These are phyloP conservation scores for Agriopis leucophaearia DNA, from an alignment of 2,888 invertebrate species.

Conservation along the genomic window DNA sequence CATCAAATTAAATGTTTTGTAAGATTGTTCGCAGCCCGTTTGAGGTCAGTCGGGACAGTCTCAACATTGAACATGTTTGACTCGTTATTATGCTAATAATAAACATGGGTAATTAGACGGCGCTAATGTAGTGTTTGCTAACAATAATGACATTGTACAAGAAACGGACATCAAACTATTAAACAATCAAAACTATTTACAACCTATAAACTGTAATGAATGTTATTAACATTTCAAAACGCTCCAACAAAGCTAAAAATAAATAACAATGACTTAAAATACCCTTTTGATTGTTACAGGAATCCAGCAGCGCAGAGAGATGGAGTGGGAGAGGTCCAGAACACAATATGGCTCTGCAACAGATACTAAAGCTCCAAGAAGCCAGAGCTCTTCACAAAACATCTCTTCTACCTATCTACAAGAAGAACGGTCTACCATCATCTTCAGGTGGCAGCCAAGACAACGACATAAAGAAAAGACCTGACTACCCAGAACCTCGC, in stretches of 20 bases:
- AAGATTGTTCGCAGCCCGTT: conserved; percentile 35
- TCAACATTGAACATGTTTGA: conserved; percentile 34
- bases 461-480: conserved; percentile 61
- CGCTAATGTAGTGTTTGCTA: conserved; percentile 43
- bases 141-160: conserved; percentile 41
- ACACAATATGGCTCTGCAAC: conserved; percentile 96
- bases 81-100: conserved; percentile 42
- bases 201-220: conserved; percentile 15
- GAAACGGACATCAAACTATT: conserved; percentile 13
- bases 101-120: conserved; percentile 39
- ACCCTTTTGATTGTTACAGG: conserved; percentile 87
- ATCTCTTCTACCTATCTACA: conserved; percentile 82
- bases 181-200: conserved; percentile 16
- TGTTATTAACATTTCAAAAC: neutral
- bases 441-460: conserved; percentile 84
- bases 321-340: conserved; percentile 96
- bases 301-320: conserved; percentile 93
- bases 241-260: neutral
- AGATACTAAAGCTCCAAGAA: conserved; percentile 96
- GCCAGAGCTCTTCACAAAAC: conserved; percentile 90
- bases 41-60: conserved; percentile 40
- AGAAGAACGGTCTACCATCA: conserved; percentile 80
- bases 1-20: conserved; percentile 57
- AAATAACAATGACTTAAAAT: conserved; percentile 9
- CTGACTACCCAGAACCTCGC: conserved; percentile 72